Conservation (phyloP, 2,888 invertebrate genomes). For the Drosophila quasianomalipes region DNA sequence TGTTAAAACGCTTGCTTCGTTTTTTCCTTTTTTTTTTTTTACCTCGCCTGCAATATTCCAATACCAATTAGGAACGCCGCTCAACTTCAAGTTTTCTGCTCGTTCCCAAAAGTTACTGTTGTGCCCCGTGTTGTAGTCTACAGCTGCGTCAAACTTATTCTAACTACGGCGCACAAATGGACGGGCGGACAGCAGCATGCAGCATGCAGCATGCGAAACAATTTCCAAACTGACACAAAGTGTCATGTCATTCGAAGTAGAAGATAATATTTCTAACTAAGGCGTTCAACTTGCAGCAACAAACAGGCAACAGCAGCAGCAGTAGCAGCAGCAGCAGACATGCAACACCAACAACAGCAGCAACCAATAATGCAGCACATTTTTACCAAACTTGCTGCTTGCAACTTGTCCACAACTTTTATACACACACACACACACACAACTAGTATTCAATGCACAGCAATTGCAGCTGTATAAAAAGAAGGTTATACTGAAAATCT, state of each 20-base stretch:
- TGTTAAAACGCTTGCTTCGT: neutral
- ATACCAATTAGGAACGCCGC: constrained; percentile 69
- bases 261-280: constrained; percentile 68
- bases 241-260: constrained; percentile 79
- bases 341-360: constrained; percentile 23
- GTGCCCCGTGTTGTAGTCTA: constrained; percentile 2
- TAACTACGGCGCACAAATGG: constrained; percentile 42
- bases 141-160: constrained; percentile 33
- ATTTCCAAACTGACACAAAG: constrained; percentile 75
- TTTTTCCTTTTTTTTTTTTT: neutral
- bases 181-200: constrained; percentile 9
- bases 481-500: constrained; percentile 21
- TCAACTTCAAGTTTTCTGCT: constrained; percentile 40
- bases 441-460: constrained; percentile 10
- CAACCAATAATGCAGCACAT: constrained; percentile 34
- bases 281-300: constrained; percentile 33
- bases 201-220: constrained; percentile 61
- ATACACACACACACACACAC: constrained; percentile 23
- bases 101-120: constrained; percentile 20
- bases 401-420: constrained; percentile 55
- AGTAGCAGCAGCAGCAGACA: constrained; percentile 8
- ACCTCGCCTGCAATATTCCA: constrained; percentile 59
- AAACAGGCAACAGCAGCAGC: constrained; percentile 21
- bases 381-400: constrained; percentile 47
- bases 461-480: constrained; percentile 16